A percentile compares a stretch with the other conserved stretches of the same genome.
phyloP scores from a whole-genome alignment of 2,797 vertebrate genomes.

The Chrosomus eos region DNA sequence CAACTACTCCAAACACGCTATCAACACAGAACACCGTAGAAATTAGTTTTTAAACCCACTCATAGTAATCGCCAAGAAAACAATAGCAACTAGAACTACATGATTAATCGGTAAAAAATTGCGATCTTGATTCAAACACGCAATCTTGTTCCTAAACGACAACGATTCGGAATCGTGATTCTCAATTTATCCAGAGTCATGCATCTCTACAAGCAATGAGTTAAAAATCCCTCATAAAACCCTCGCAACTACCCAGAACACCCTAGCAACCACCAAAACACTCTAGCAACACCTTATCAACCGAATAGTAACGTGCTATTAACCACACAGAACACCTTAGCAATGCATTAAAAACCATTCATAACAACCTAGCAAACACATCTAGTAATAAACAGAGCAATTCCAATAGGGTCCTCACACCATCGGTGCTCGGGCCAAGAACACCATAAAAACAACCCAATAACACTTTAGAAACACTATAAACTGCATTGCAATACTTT shows the following conservation, averaged over 20 bases:
- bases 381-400: too few relatives aligned
- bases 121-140: background rate
- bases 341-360: background rate
- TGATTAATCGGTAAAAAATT: background rate
- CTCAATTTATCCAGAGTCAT: too few relatives aligned
- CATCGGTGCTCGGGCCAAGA: background rate
- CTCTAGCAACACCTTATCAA: background rate
- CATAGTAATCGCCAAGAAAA: background rate
- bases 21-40: background rate
- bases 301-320: background rate
- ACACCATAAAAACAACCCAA: background rate
- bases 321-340: background rate
- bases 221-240: background rate
- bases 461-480: background rate
- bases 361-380: background rate
- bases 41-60: background rate
- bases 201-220: too few relatives aligned
- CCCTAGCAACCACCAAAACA: background rate
- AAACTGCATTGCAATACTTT: background rate
- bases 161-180: background rate
- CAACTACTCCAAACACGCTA: background rate
- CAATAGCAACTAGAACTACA: background rate
- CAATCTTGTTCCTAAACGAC: background rate
- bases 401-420: too few relatives aligned
- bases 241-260: background rate